Conservation (phyloP, 2,888 invertebrate genomes). For the Allophyes oxyacanthae region DNA sequence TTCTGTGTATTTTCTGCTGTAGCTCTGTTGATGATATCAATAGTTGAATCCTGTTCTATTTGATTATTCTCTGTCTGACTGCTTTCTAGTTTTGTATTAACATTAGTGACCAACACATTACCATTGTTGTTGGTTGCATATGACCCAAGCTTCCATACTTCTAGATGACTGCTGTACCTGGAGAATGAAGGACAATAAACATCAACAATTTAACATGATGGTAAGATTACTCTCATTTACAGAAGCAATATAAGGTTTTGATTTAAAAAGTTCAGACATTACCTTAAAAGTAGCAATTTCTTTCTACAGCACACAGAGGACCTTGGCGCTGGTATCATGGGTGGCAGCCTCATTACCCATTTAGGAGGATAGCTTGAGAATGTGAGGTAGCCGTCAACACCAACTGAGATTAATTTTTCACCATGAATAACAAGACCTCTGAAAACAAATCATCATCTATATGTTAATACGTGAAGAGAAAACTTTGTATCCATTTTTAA, state of each 20-base stretch:
- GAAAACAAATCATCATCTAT: slow-evolving; percentile 45
- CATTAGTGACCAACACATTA: slow-evolving; percentile 66
- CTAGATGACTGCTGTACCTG: slow-evolving; percentile 88
- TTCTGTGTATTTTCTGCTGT: slow-evolving; percentile 60
- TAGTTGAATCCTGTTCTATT: slow-evolving; percentile 74
- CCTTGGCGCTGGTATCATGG: slow-evolving; percentile 91
- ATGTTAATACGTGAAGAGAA: no score
- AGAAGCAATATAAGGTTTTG: no score
- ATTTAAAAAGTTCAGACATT: slow-evolving; percentile 12
- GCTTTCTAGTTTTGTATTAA: slow-evolving; percentile 55
- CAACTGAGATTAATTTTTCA: slow-evolving; percentile 93
- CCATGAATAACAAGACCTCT: slow-evolving; percentile 91
- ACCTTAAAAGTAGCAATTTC: slow-evolving; percentile 89
- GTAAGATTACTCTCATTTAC: no score
- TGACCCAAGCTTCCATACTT: slow-evolving; percentile 87
- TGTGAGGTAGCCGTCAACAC: slow-evolving; percentile 94
- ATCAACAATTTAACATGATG: no score
- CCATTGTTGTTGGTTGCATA: slow-evolving; percentile 90
- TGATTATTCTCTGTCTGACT: slow-evolving; percentile 54
- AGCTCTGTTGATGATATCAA: slow-evolving; percentile 63
- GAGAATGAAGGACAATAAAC: slow-evolving; percentile 17
- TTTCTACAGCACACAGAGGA: slow-evolving; percentile 86
- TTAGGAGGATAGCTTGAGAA: slow-evolving; percentile 92
- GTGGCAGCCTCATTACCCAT: slow-evolving; percentile 92
- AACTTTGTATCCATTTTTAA: no score